phyloP scores from a whole-genome alignment of 2,888 invertebrate species.

The Euplagia quadripunctaria region DNA sequence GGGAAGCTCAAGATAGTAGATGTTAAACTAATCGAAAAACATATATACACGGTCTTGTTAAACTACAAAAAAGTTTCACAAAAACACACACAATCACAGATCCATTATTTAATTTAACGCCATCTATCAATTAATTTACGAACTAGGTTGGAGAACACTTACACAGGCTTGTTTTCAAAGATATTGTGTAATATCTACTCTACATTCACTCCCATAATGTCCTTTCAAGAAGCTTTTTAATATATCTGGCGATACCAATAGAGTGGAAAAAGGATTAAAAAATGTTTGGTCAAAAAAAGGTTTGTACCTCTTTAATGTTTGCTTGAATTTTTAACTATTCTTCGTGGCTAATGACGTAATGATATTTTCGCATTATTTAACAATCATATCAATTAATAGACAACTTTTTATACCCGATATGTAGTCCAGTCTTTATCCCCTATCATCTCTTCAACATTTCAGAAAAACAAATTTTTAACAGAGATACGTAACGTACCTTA shows the following conservation, averaged over 20 bases:
- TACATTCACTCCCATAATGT: background rate
- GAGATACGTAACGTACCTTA: too few species aligned
- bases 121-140: constrained; percentile 18
- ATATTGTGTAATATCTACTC: background rate
- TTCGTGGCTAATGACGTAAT: too few species aligned
- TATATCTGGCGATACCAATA: background rate
- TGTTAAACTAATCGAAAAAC: background rate
- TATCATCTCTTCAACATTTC: too few species aligned
- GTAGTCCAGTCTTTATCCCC: too few species aligned
- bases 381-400: background rate
- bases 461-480: too few species aligned
- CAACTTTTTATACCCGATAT: background rate
- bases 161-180: background rate
- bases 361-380: background rate
- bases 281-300: background rate
- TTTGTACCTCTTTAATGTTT: too few species aligned
- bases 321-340: too few species aligned
- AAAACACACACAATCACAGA: background rate
- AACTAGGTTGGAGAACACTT: constrained; percentile 9
- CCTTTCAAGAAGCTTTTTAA: background rate
- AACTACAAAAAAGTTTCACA: background rate
- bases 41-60: too few species aligned
- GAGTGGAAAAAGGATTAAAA: background rate
- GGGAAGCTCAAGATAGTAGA: background rate
- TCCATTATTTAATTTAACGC: constrained; percentile 13